Evolutionary conservation across 2,113 vertebrate genomes (phyloP), one percentile per base, ranked within the genome.

Genomic region (Dendrocopos noguchii): DNA sequence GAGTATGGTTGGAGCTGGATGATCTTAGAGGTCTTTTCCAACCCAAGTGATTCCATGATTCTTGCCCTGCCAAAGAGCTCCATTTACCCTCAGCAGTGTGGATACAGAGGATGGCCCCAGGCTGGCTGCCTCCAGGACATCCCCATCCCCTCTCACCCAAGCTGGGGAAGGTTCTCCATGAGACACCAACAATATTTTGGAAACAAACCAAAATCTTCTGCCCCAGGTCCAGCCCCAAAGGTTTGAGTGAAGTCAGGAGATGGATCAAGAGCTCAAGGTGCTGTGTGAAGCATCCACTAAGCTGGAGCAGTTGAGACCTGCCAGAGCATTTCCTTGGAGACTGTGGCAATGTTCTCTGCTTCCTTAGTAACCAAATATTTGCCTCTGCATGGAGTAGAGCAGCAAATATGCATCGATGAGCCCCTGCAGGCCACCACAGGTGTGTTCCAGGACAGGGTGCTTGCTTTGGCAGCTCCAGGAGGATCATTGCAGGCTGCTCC

Each of bases 321-420:
- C 71, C 7, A 2, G 0, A 15, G 11, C 0, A n/a, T 65, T 79
- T 46, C 88, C 83, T 13, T 7, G 75, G 81, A 11, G 71, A 47
- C 90, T 59, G 80, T 64, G 82, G 88, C 85, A n/a, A 55, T 33
- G 15, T 39, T 71, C 47, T 0, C 8, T 1, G 70, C 92, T 94
- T 75, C 88, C 86, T 84, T 91, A 52, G 88, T 31, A 93, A 96
- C 95, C 86, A 93, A 96, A 96, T 84, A 92, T 84, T 84, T 57
- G 81, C 77, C 12, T 57, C 57, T 9, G 77, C 52, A 3, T 4
- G 19, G 77, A 88, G 88, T 3, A 6, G 7, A 24, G 91, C 65
- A 16, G 80, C 70, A 89, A 77, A 67, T 3, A 60, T 4, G 90
- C 83, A 8, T 44, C 10, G 16, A 74, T 39, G 33, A 64, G 90